phyloP scores from a whole-genome alignment of 2,113 vertebrate species.

The Rhinogobius similis region DNA sequence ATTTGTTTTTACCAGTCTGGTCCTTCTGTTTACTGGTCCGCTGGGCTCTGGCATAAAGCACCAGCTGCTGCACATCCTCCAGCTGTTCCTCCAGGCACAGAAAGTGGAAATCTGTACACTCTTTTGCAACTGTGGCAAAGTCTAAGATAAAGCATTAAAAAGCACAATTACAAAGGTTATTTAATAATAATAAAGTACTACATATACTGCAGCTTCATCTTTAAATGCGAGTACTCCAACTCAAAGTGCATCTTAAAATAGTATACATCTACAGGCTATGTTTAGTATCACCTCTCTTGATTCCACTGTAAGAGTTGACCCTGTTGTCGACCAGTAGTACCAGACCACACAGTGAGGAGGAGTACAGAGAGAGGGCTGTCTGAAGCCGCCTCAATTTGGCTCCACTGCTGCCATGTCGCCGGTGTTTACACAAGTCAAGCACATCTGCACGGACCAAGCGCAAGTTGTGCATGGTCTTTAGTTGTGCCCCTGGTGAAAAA shows the following conservation, averaged over 20 bases:
- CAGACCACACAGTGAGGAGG: slow-evolving; percentile 90
- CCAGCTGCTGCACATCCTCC: slow-evolving; percentile 92
- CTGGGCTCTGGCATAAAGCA: slow-evolving; percentile 90
- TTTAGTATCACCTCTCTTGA: slow-evolving; percentile 87
- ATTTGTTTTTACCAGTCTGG: slow-evolving; percentile 77
- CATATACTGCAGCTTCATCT: background rate
- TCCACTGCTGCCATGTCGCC: slow-evolving; percentile 85
- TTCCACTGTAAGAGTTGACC: slow-evolving; percentile 95
- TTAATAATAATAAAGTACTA: background rate
- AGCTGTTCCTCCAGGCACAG: slow-evolving; percentile 89
- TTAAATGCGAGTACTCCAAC: background rate
- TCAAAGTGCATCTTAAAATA: background rate
- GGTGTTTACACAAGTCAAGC: slow-evolving; percentile 94
- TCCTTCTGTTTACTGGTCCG: slow-evolving; percentile 86
- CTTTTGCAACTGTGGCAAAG: slow-evolving; percentile 93
- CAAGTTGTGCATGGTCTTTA: slow-evolving; percentile 99
- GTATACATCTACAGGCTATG: background rate
- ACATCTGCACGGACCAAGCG: slow-evolving; percentile 89
- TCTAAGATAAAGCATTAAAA: slow-evolving; percentile 71
- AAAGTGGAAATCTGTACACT: slow-evolving; percentile 97
- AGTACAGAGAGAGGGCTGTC: slow-evolving; percentile 93
- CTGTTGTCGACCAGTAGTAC: slow-evolving; percentile 95
- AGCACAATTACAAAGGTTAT: background rate
- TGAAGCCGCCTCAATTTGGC: slow-evolving; percentile 92
- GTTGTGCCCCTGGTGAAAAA: slow-evolving; percentile 85